These are phyloP conservation scores for Suncus etruscus DNA, from an alignment of 2,113 vertebrate species.

Conservation along the genomic window DNA sequence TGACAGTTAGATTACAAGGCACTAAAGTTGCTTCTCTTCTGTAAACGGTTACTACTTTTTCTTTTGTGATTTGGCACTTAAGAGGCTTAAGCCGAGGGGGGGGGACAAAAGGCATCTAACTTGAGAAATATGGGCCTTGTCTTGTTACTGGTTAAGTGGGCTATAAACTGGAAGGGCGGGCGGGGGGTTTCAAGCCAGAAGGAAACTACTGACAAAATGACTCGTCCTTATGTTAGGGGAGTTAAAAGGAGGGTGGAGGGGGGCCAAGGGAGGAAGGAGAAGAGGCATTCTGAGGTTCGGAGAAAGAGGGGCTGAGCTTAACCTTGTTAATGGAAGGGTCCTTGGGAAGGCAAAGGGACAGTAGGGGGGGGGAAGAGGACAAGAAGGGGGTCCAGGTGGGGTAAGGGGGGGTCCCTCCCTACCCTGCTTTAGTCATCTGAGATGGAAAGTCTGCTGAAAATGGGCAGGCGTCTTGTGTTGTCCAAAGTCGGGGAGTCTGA, in stretches of 20 bases:
- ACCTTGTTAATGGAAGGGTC: constrained; percentile 81
- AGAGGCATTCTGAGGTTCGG: constrained; percentile 66
- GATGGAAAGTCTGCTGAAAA: constrained; percentile 99
- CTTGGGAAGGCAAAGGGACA: constrained; percentile 44
- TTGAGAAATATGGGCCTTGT: constrained; percentile 85
- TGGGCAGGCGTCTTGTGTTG: constrained; percentile 97
- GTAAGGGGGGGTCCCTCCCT: constrained; percentile 77
- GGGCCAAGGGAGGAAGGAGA: not conserved
- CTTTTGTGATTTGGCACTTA: constrained; percentile 91
- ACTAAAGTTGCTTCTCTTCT: constrained; percentile 90
- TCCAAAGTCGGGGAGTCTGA: constrained; percentile 97
- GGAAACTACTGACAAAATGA: constrained; percentile 84
- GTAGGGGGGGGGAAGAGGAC: constrained; percentile 57
- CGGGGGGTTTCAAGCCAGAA: constrained; percentile 84
- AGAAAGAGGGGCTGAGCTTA: constrained; percentile 85
- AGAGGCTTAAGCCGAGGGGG: constrained; percentile 83
- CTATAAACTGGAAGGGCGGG: constrained; percentile 71
- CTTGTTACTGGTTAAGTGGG: constrained; percentile 80
- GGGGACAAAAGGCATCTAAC: constrained; percentile 75
- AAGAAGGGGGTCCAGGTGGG: not conserved
- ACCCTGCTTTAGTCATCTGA: constrained; percentile 94
- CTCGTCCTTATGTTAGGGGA: constrained; percentile 79
- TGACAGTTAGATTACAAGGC: constrained; percentile 90
- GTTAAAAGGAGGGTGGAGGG: not conserved
- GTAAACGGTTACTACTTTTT: constrained; percentile 91